A percentile compares a stretch with the other conserved stretches of the same genome.
Conservation (phyloP, 2,113 vertebrate genomes). For the Chrysochloris asiatica region DNA sequence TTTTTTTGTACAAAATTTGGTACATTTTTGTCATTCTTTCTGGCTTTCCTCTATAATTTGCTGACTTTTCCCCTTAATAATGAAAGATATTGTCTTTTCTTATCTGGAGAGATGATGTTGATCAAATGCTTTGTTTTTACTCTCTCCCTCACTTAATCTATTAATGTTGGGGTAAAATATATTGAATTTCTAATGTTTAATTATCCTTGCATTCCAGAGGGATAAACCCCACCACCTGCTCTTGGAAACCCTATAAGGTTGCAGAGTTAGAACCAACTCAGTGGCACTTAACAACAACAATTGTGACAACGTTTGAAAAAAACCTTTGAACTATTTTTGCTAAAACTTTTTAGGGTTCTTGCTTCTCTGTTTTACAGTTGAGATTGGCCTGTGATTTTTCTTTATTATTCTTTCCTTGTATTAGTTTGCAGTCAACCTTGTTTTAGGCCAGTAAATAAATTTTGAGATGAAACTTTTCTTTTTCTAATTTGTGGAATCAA, state of each 20-base stretch:
- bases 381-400: not conserved
- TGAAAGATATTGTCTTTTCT: not conserved
- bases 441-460: not conserved
- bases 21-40: not conserved
- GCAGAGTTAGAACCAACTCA: too few species aligned
- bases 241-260: too few species aligned
- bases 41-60: not conserved
- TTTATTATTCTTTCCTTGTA: not conserved
- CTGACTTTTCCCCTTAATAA: not conserved
- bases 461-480: not conserved
- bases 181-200: not conserved
- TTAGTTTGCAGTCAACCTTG: not conserved
- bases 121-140: not conserved
- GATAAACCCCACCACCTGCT: not conserved
- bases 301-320: not conserved
- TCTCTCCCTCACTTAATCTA: not conserved
- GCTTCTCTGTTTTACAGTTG: not conserved
- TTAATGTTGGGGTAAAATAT: not conserved
- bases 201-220: not conserved
- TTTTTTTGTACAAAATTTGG: not conserved
- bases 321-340: not conserved
- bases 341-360: too few species aligned
- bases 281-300: too few species aligned
- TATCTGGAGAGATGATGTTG: not conserved
- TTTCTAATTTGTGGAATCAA: not conserved